Evolutionary conservation across 1,140 invertebrate species (phyloP), one percentile per base, ranked within the genome.

Genomic region (Agrypnia vestita): DNA sequence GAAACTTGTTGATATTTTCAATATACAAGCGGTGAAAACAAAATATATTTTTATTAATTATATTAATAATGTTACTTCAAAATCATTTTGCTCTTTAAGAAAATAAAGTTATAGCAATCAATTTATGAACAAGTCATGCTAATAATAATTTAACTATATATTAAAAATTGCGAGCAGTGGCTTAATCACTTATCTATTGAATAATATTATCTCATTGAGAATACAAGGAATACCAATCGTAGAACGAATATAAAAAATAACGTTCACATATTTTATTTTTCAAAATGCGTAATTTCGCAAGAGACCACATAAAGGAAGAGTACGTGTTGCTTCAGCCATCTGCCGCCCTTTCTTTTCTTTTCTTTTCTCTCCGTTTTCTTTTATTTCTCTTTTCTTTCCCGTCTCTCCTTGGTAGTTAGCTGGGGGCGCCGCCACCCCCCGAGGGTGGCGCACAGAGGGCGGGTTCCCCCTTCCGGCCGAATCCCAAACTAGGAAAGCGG

Each of bases 311-410:
- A 64, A 43, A n/a, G 61, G 35, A 11, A 64, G 12, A 64, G 19
- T 64, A 64, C 61, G 61, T 64, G 61, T 64, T 64, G 61, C 61
- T 44, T 43, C 61, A 43, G 25, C 61, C 61, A 64, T 64, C 61
- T 64, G 61, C 61, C 19, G 61, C 19, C 61, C 19, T 12, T 64
- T 43, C 61, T 64, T 64, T 64, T 64, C 35, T 35, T 64, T 62
- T 64, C 11, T 64, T n/a, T 64, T 43, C 61, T 61, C 17, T 13
- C 61, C 35, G 11, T 35, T 43, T 64, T 64, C 61, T 21, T 64
- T 64, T 64, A 43, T 64, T 21, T 15, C 35, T 64, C 61, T 43
- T 35, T 43, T 43, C 61, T 64, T 64, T n/a, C 35, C 61, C 61
- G 35, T 12, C n/a, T 25, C 61, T 25, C 21, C 7, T 9, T 1